These are phyloP conservation scores for Horisme vitalbata DNA, from an alignment of 2,888 invertebrate species.

Conservation along the genomic window DNA sequence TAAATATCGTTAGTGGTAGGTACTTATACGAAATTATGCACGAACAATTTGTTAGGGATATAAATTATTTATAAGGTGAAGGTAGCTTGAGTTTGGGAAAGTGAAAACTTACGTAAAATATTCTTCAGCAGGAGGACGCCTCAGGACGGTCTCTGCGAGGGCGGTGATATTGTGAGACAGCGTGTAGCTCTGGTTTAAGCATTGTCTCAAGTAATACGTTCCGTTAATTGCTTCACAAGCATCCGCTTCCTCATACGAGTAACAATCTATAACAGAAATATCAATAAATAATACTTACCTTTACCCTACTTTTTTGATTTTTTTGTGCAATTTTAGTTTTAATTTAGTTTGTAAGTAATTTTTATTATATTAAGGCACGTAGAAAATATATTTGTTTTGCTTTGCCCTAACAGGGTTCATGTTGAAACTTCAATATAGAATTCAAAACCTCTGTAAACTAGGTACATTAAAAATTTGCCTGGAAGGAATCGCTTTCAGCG, in stretches of 20 bases:
- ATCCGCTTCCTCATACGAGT: conserved; percentile 86
- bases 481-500: no score
- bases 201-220: conserved; percentile 85
- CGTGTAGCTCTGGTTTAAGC: conserved; percentile 83
- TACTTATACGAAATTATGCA: conserved; percentile 14
- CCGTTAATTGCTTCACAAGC: conserved; percentile 83
- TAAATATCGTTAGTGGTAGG: conserved; percentile 5
- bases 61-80: conserved; percentile 17
- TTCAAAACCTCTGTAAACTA: no score
- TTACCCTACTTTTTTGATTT: no score
- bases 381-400: no score
- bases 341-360: no score
- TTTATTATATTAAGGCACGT: no score
- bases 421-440: no score
- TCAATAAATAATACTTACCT: no score
- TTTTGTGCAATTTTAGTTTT: no score
- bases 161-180: conserved; percentile 79
- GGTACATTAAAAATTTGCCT: no score
- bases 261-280: conserved; percentile 85
- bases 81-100: conserved; percentile 10
- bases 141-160: conserved; percentile 80
- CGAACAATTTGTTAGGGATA: conserved; percentile 12
- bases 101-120: conserved; percentile 84
- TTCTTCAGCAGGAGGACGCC: conserved; percentile 87
- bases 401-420: no score